Base-by-base conservation (phyloP, 1,140 invertebrate genomes). In the Neodiprion pinetum region DNA sequence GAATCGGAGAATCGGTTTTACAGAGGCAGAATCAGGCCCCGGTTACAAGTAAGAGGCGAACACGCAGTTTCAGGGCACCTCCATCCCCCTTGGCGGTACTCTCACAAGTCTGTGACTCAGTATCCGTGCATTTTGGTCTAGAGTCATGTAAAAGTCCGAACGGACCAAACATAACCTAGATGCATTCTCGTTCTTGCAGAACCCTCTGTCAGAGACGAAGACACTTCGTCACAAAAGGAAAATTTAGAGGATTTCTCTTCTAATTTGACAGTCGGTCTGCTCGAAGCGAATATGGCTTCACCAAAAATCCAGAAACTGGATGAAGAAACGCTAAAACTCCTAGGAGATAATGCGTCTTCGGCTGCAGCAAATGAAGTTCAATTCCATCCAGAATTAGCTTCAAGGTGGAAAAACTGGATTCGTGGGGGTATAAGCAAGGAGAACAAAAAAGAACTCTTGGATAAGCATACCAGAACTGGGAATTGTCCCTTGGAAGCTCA, bases 381-480 rank as follows among this genome's bases (percentile, higher is more conserved):
- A 53, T 53, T 53, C 14, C 50, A 53, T 14, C 50, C 50, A 53
- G 50, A 53, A 53, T 53, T 53, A 53, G 50, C 50, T 53, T 9
- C 9, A 14, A 53, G 50, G 14, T 53, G 50, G 50, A 53, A 53
- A 53, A 53, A 53, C 50, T 53, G 50, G 50, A 14, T 53, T 0
- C 14, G 50, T 53, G 50, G 50, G 9, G 50, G 50, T 53, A 53
- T 53, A 53, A 17, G 17, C 17, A 17, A 17, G 17, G 17, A 17
- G 17, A 17, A 17, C 17, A 17, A 17, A 17, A 17, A 21, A 40
- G 49, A 17, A 48, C 21, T 75, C 23, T 66, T 75, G 5, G 71
- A 75, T 5, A 61, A 11, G 9, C 71, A 75, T 71, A 65, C 74
- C 23, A 68, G 74, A 66, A 48, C 47, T 17, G 74, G 17, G 17